A percentile compares a stretch with the other conserved stretches of the same genome.
These are phyloP conservation scores for Capitulum mitella DNA, from an alignment of 2,888 invertebrate genomes.

Conservation along the genomic window DNA sequence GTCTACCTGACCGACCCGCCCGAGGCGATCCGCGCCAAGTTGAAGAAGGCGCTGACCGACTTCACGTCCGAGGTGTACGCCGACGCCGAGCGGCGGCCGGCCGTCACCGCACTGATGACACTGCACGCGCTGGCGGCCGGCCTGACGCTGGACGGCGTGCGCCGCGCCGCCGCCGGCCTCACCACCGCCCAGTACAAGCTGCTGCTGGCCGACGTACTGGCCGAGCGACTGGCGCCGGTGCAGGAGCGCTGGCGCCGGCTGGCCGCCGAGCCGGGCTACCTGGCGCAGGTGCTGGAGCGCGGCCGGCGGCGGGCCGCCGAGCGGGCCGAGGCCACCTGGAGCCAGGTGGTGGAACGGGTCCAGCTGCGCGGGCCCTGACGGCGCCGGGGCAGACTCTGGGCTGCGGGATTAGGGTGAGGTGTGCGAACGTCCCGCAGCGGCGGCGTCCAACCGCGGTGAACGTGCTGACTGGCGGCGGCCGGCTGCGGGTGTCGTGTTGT, in stretches of 20 bases:
- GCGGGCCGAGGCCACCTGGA: slow-evolving; percentile 57
- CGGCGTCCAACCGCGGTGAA: no score
- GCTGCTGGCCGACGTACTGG: slow-evolving; percentile 62
- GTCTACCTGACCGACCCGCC: slow-evolving; percentile 71
- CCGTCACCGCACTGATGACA: slow-evolving; percentile 78
- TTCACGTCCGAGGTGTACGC: slow-evolving; percentile 72
- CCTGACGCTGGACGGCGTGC: slow-evolving; percentile 58
- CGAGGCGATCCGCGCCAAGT: slow-evolving; percentile 59
- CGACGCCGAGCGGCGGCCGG: slow-evolving; percentile 69
- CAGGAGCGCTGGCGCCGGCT: slow-evolving; percentile 53
- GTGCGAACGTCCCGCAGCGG: no score
- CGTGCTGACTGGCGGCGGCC: no score
- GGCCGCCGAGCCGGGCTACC: slow-evolving; percentile 54
- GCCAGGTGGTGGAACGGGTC: slow-evolving; percentile 46
- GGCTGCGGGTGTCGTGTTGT: no score
- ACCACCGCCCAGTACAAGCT: slow-evolving; percentile 74
- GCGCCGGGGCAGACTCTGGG: no score
- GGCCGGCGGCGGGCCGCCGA: slow-evolving; percentile 58
- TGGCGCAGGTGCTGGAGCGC: slow-evolving; percentile 54
- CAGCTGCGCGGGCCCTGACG: no score
- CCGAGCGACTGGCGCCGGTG: slow-evolving; percentile 63
- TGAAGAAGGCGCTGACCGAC: slow-evolving; percentile 87
- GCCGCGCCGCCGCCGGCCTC: slow-evolving; percentile 55
- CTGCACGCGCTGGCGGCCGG: slow-evolving; percentile 71
- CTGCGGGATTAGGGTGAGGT: no score